Base-by-base conservation (phyloP, 1,140 invertebrate genomes). In the Rhyacophila brunnea region DNA sequence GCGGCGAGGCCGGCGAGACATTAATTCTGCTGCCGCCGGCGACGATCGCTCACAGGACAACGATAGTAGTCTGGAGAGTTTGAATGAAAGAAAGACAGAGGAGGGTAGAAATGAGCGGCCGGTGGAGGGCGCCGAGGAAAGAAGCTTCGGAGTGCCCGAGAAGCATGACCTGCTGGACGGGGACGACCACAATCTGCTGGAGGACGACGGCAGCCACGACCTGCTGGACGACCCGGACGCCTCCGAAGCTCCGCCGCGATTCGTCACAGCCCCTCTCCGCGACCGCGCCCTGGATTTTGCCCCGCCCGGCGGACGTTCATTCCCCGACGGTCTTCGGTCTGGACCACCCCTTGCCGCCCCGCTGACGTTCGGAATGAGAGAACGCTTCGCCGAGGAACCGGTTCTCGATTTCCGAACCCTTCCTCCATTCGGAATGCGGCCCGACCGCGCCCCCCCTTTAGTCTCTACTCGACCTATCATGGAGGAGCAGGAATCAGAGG, bases 371-470 rank as follows among this genome's bases (percentile, higher is more conserved):
- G 23, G 23, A 9, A 3, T 40, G 38, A n/a, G 48, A 72, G 53
- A 38, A 74, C 47, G 67, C 71, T 35, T 70, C 71, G 62, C 68
- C 70, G 44, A 73, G 66, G 13, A 17, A 4, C 43, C 17, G 14
- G 4, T 69, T 19, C 74, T 67, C 52, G 71, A 69, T 52, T 65
- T 76, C 66, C 46, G 74, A 35, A 69, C 77, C 69, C 69, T 78
- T 67, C 75, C 76, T 67, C 71, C 77, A 59, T 78, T 78, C 64
- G 77, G 77, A 54, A 77, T 78, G 74, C 72, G 77, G 49, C 69
- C 77, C 68, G 58, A 61, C 32, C 56, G 60, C 5, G 62, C 55
- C 2, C 23, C 53, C 4, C 56, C 59, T 11, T 38, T 53, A n/a
- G 11, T 15, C n/a, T 6, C 38, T 4, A 4, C 3, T 40, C 14